Percentiles rank a stretch among this genome's conserved stretches.
Conservation (phyloP, 2,888 invertebrate genomes). For the Rhingia rostrata region DNA sequence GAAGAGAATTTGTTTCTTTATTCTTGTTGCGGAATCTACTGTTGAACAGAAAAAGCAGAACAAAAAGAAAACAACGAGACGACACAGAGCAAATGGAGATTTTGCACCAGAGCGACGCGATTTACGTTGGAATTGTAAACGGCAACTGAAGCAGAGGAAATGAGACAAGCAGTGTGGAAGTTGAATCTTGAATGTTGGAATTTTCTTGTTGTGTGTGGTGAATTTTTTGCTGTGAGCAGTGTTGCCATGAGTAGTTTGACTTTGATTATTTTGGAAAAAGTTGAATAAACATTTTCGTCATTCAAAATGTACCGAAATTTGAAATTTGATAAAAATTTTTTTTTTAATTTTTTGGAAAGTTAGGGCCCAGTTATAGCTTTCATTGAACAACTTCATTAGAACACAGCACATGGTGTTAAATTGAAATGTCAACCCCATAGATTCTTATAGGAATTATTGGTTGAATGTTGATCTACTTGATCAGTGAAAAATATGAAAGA, state of each 20-base stretch:
- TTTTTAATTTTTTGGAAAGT: too few species aligned
- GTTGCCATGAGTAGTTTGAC: neutral
- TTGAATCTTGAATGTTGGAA: constrained; percentile 16
- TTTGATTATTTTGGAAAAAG: too few species aligned
- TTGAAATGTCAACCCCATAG: too few species aligned
- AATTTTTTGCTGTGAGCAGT: constrained; percentile 17
- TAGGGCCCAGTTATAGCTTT: too few species aligned
- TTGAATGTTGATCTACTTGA: too few species aligned
- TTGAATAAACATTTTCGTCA: too few species aligned
- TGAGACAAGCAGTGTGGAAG: constrained; percentile 53
- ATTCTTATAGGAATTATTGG: too few species aligned
- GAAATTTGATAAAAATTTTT: too few species aligned
- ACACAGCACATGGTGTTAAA: too few species aligned
- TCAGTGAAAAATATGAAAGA: too few species aligned
- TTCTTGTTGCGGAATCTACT: constrained; percentile 14
- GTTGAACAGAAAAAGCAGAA: constrained; percentile 25
- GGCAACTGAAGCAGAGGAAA: constrained; percentile 53
- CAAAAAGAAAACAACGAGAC: constrained; percentile 40
- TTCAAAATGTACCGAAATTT: too few species aligned
- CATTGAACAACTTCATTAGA: too few species aligned
- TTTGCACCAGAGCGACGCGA: constrained; percentile 26
- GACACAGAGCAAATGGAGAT: constrained; percentile 42
- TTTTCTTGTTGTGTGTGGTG: constrained; percentile 42
- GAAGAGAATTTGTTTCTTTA: neutral
- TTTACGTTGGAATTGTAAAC: constrained; percentile 58